Evolutionary conservation across 2,797 vertebrate genomes (phyloP).

Genomic region (Peromyscus nudipes): DNA sequence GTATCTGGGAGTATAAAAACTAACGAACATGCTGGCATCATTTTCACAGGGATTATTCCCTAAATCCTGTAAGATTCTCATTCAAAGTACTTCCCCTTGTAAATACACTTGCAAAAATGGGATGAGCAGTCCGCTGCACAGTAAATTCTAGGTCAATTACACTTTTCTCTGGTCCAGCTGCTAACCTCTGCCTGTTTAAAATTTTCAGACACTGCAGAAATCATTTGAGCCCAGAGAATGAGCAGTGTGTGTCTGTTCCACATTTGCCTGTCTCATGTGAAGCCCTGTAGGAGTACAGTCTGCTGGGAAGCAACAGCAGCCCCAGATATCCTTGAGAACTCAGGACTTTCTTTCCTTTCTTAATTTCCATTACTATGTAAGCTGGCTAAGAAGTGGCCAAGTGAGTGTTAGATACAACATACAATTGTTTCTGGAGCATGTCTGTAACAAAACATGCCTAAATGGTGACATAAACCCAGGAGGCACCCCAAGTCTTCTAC

Average conservation of each 20-base stretch:
- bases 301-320: neutral
- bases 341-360: constrained; percentile 21
- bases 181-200: constrained; percentile 35
- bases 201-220: constrained; percentile 62
- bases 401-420: constrained; percentile 68
- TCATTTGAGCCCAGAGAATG: constrained; percentile 20
- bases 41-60: constrained; percentile 68
- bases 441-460: constrained; percentile 61
- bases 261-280: constrained; percentile 39
- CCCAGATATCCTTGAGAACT: neutral
- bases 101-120: constrained; percentile 39
- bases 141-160: neutral
- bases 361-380: constrained; percentile 67
- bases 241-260: constrained; percentile 3
- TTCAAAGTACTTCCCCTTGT: constrained; percentile 70
- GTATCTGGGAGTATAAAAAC: constrained; percentile 61
- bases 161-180: constrained; percentile 24
- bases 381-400: neutral
- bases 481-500: constrained; percentile 1
- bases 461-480: constrained; percentile 63
- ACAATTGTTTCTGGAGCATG: constrained; percentile 65
- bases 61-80: constrained; percentile 45
- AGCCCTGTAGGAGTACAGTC: neutral
- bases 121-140: constrained; percentile 30
- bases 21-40: constrained; percentile 42